A percentile compares a stretch with the other conserved stretches of the same genome.
Conservation (phyloP, 2,113 vertebrate genomes). For the Tricholaema leucomelas region DNA sequence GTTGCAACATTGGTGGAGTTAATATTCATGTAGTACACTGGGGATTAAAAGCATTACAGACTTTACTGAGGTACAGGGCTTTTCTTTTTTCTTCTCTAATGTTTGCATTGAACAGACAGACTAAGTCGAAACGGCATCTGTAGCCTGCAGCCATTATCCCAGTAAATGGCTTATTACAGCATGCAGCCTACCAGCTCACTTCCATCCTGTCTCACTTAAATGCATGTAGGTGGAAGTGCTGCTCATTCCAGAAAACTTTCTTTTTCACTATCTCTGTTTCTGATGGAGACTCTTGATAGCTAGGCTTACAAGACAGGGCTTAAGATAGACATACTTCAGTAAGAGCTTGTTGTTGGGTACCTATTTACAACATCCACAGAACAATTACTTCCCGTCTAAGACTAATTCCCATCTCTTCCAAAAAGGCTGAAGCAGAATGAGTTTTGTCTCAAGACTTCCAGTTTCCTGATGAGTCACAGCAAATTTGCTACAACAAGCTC, state of each 20-base stretch:
- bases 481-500: constrained; percentile 38
- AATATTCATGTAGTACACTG: not conserved
- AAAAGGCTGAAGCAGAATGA: constrained; percentile 19
- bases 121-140: constrained; percentile 38
- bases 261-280: constrained; percentile 36
- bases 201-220: constrained; percentile 17
- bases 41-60: constrained; percentile 23
- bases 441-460: constrained; percentile 40
- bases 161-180: constrained; percentile 56
- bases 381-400: constrained; percentile 57
- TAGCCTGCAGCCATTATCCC: constrained; percentile 57
- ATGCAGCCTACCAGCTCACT: constrained; percentile 39
- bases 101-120: constrained; percentile 40
- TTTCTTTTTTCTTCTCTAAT: constrained; percentile 3
- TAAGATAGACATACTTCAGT: constrained; percentile 60
- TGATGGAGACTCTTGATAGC: constrained; percentile 49
- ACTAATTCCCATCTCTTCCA: constrained; percentile 34
- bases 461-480: constrained; percentile 65
- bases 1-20: not conserved
- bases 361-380: constrained; percentile 46
- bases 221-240: constrained; percentile 4
- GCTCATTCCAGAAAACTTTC: constrained; percentile 61
- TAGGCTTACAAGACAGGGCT: constrained; percentile 44
- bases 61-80: not conserved
- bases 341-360: constrained; percentile 11